Evolutionary conservation across 2,888 invertebrate genomes (phyloP).

Genomic region (Prenolepis imparis): DNA sequence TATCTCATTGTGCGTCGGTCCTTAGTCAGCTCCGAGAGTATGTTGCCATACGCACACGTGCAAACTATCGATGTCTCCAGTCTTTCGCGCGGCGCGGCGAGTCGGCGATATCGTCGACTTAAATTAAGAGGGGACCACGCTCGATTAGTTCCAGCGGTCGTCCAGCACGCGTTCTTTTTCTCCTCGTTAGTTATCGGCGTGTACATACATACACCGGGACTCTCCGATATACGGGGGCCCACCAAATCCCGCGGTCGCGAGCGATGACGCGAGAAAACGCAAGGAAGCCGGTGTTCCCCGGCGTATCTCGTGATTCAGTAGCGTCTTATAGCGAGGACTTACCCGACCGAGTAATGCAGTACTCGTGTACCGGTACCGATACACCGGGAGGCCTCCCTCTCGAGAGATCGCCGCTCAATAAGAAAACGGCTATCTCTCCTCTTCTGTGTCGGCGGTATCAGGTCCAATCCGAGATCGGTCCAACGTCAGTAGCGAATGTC

Average conservation of each 20-base stretch:
- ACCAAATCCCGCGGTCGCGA: conserved; percentile 68
- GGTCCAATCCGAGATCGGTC: conserved; percentile 64
- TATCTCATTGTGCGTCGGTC: not conserved
- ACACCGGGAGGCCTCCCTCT: conserved; percentile 61
- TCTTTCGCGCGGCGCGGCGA: conserved; percentile 53
- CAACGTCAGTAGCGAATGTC: conserved; percentile 57
- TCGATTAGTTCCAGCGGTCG: conserved; percentile 74
- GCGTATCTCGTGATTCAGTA: conserved; percentile 81
- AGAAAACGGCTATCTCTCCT: conserved; percentile 78
- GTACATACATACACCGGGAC: conserved; percentile 56
- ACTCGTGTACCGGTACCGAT: conserved; percentile 78
- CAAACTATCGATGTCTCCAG: conserved; percentile 44
- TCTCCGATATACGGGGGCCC: conserved; percentile 66
- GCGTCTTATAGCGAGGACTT: conserved; percentile 75
- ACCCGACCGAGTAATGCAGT: conserved; percentile 81
- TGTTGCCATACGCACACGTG: not conserved
- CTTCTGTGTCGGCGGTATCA: conserved; percentile 65
- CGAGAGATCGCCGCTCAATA: conserved; percentile 72
- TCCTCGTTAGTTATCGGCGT: conserved; percentile 77
- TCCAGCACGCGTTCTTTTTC: conserved; percentile 72
- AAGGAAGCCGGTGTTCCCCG: conserved; percentile 58
- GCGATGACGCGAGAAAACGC: conserved; percentile 66
- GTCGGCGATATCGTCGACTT: conserved; percentile 60
- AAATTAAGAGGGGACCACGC: conserved; percentile 75
- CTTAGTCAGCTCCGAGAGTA: not conserved